A percentile compares a stretch with the other conserved stretches of the same genome.
phyloP scores from a whole-genome alignment of 2,888 invertebrate species.

The Oeneis ivallda region DNA sequence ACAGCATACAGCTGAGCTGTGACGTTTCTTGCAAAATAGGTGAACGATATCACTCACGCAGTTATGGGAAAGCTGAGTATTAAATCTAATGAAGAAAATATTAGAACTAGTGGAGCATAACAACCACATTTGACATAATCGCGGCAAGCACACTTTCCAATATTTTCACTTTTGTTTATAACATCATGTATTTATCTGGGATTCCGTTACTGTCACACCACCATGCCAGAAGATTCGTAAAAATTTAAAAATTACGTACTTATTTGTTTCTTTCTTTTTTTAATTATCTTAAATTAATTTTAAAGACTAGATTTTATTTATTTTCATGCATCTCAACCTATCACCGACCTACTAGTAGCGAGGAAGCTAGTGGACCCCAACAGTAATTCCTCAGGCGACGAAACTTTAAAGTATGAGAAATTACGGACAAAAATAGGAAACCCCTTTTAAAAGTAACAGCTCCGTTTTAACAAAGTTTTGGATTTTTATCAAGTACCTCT shows the following conservation, averaged over 20 bases:
- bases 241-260: neutral
- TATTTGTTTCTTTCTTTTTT: no score
- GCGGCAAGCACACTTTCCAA: constrained; percentile 19
- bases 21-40: neutral
- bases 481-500: no score
- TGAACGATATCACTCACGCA: neutral
- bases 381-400: no score
- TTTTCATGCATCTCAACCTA: no score
- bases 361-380: no score
- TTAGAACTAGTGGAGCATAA: constrained; percentile 9
- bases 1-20: neutral
- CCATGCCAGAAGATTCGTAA: neutral
- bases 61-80: neutral
- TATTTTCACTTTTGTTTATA: constrained; percentile 21
- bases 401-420: no score
- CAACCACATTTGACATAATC: constrained; percentile 21
- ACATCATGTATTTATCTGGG: constrained; percentile 14
- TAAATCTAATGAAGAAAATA: constrained; percentile 7
- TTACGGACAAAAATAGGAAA: no score
- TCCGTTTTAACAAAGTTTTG: no score
- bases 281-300: no score
- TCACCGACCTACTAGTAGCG: no score
- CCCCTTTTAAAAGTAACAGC: no score
- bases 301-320: no score
- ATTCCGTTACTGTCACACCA: neutral